Percentiles rank a stretch among this genome's conserved stretches.
phyloP scores from a whole-genome alignment of 1,140 invertebrate species.

The Gerris buenoi region DNA sequence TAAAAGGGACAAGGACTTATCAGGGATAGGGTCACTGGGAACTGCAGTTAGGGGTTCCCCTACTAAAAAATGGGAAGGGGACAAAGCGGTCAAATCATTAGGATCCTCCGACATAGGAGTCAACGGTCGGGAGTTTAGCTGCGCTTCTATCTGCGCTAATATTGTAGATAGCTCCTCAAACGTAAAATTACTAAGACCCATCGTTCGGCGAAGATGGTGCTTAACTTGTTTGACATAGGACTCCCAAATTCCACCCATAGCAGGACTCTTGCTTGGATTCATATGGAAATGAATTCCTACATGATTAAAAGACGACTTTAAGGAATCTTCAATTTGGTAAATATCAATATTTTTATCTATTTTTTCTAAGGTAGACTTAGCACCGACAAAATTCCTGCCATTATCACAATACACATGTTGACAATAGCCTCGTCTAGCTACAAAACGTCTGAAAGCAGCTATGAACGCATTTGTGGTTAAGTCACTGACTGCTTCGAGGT shows the following conservation, averaged over 20 bases:
- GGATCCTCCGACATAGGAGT: conserved; percentile 23
- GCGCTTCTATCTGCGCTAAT: conserved; percentile 19
- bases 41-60: not conserved
- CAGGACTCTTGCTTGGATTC: conserved; percentile 28
- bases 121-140: conserved; percentile 24
- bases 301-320: not conserved
- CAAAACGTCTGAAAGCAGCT: conserved; percentile 29
- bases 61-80: not conserved
- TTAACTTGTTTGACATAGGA: conserved; percentile 29
- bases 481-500: conserved; percentile 24
- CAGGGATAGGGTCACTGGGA: not conserved
- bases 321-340: not conserved
- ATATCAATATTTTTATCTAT: not conserved
- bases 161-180: conserved; percentile 19
- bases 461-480: conserved; percentile 30
- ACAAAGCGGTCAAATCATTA: not conserved
- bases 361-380: conserved; percentile 10
- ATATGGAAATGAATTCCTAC: conserved; percentile 27
- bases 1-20: not conserved
- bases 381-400: conserved; percentile 29
- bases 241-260: conserved; percentile 34
- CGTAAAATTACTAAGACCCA: conserved; percentile 17
- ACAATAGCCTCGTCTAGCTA: conserved; percentile 26
- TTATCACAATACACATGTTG: conserved; percentile 28
- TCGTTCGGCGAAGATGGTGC: conserved; percentile 23